phyloP scores from a whole-genome alignment of 2,797 vertebrate genomes.

The Morus bassanus region DNA sequence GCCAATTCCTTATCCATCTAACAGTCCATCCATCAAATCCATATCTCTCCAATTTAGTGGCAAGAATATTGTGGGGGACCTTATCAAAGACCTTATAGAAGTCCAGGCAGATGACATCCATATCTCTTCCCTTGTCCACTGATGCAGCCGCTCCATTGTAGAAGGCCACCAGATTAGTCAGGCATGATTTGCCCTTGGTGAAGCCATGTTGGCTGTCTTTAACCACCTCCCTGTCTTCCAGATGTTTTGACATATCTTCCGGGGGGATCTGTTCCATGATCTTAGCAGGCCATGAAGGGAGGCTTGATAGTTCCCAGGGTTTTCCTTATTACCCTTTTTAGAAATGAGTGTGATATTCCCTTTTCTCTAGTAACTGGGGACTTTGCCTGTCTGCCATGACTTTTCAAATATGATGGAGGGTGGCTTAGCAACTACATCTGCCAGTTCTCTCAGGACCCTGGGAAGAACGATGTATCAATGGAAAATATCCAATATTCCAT shows the following conservation, averaged over 20 bases:
- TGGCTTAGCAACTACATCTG: not conserved
- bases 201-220: not conserved
- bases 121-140: not conserved
- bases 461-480: not conserved
- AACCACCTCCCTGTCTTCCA: not conserved
- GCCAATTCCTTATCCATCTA: not conserved
- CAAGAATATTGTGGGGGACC: no score
- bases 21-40: not conserved
- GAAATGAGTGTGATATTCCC: not conserved
- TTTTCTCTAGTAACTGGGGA: not conserved
- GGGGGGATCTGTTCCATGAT: not conserved
- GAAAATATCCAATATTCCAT: not conserved
- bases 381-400: not conserved
- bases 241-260: not conserved
- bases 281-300: not conserved
- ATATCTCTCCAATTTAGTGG: not conserved
- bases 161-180: not conserved
- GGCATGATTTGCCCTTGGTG: not conserved
- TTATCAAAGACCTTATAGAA: not conserved
- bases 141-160: not conserved
- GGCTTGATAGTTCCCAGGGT: not conserved
- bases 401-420: not conserved
- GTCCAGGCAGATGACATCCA: not conserved
- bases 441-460: not conserved
- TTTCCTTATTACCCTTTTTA: not conserved